phyloP scores from a whole-genome alignment of 2,797 vertebrate genomes.

The Sebastes jordani region DNA sequence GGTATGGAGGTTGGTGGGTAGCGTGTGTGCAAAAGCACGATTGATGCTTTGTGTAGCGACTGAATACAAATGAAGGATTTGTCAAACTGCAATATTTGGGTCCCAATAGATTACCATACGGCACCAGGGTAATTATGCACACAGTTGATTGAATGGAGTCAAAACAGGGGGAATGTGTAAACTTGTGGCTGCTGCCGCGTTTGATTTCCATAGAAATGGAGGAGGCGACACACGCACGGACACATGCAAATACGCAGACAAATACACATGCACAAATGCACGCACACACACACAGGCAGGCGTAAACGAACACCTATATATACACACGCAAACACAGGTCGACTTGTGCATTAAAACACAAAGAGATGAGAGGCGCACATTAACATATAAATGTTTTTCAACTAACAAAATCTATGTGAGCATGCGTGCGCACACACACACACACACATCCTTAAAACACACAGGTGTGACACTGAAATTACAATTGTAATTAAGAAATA shows the following conservation, averaged over 20 bases:
- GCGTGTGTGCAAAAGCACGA: conserved; percentile 79
- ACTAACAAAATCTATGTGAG: background rate
- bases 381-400: conserved; percentile 46
- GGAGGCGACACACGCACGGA: conserved; percentile 57
- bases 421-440: background rate
- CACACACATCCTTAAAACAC: background rate
- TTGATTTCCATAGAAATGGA: conserved; percentile 82
- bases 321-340: conserved; percentile 21
- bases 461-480: conserved; percentile 23
- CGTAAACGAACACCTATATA: conserved; percentile 15
- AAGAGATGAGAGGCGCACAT: conserved; percentile 32
- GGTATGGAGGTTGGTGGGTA: conserved; percentile 52
- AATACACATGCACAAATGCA: conserved; percentile 27
- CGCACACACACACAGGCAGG: background rate
- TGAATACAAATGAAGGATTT: conserved; percentile 89
- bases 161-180: conserved; percentile 83
- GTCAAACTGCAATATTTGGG: conserved; percentile 87
- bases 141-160: conserved; percentile 85
- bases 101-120: conserved; percentile 84
- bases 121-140: conserved; percentile 85
- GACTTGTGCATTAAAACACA: conserved; percentile 31
- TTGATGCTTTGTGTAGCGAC: conserved; percentile 85
- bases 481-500: conserved; percentile 25
- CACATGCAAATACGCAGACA: conserved; percentile 51
- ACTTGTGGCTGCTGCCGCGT: conserved; percentile 77